These are phyloP conservation scores for Pterocles burchelli DNA, from an alignment of 2,113 vertebrate species.

Conservation along the genomic window DNA sequence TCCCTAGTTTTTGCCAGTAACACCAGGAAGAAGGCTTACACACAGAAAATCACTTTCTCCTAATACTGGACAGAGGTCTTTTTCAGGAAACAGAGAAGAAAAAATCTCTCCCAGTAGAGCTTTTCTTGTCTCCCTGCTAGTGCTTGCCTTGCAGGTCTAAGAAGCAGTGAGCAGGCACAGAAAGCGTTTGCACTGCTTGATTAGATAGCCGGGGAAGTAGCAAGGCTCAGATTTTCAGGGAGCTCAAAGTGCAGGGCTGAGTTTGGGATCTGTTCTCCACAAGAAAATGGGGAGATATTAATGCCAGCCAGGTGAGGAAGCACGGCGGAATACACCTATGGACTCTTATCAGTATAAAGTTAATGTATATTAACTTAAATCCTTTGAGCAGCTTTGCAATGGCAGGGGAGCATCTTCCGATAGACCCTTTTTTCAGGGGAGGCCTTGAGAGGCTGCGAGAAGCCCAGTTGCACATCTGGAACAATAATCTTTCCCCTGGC, in stretches of 20 bases:
- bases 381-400: neutral
- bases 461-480: neutral
- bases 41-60: neutral
- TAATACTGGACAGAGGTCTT: neutral
- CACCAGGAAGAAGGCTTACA: neutral
- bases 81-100: neutral
- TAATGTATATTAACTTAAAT: neutral
- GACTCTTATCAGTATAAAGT: neutral
- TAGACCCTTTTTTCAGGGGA: neutral
- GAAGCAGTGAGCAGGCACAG: neutral
- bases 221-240: neutral
- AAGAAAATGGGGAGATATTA: neutral
- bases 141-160: neutral
- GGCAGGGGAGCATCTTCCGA: neutral
- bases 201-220: neutral
- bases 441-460: neutral
- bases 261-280: neutral
- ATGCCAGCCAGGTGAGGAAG: neutral
- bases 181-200: neutral
- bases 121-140: neutral
- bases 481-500: neutral
- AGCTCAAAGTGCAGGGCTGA: neutral
- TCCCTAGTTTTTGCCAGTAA: conserved; percentile 19
- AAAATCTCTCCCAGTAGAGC: neutral
- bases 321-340: neutral